These are phyloP conservation scores for Gymnoscopelus braueri DNA, from an alignment of 2,797 vertebrate species.

Conservation along the genomic window DNA sequence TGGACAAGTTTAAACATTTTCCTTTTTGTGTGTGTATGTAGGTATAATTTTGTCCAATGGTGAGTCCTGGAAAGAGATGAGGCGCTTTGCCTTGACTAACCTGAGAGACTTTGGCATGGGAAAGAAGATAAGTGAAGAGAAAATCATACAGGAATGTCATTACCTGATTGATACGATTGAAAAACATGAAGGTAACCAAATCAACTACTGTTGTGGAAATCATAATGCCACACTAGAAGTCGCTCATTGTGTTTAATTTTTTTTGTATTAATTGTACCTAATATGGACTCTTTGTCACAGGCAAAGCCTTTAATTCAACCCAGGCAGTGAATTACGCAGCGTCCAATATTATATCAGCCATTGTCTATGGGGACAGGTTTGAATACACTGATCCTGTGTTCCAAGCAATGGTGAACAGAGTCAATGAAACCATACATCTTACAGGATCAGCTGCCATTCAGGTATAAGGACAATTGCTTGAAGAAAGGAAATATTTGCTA, in stretches of 20 bases:
- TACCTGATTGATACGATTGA: constrained; percentile 68
- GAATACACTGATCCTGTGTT: constrained; percentile 40
- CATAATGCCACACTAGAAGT: too few relatives aligned
- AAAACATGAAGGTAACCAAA: constrained; percentile 64
- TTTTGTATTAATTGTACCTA: not conserved
- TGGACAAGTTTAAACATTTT: too few relatives aligned
- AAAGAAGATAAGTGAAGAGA: constrained; percentile 69
- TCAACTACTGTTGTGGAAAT: too few relatives aligned
- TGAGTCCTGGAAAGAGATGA: constrained; percentile 79
- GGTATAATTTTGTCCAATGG: constrained; percentile 79
- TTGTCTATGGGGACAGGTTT: constrained; percentile 44
- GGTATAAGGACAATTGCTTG: constrained; percentile 3
- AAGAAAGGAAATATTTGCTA: too few relatives aligned
- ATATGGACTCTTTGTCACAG: constrained; percentile 29
- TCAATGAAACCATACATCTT: constrained; percentile 34
- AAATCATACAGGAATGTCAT: constrained; percentile 73
- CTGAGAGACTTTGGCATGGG: constrained; percentile 82
- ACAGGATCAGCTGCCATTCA: constrained; percentile 33
- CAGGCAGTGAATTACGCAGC: constrained; percentile 24
- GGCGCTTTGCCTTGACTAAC: constrained; percentile 73
- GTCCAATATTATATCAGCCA: constrained; percentile 43
- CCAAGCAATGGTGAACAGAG: constrained; percentile 38
- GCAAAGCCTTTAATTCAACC: constrained; percentile 52
- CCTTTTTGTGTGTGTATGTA: constrained; percentile 11
- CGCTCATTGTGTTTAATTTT: not conserved